Evolutionary conservation across 2,113 vertebrate species (phyloP), one percentile per base, ranked within the genome.

Genomic region (Laticauda laticaudata): DNA sequence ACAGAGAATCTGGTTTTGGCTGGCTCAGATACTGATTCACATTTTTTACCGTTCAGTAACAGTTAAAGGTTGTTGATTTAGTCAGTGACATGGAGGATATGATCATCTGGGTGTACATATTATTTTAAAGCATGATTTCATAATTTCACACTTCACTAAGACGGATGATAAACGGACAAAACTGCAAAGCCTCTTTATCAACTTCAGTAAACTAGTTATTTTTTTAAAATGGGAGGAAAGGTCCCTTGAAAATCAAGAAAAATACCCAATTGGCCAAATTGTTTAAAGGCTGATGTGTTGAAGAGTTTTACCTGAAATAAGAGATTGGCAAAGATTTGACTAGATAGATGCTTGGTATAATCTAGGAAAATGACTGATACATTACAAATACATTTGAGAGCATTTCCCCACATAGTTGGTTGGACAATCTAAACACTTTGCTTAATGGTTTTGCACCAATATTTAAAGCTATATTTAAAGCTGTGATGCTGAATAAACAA

Each of bases 371-470:
- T 12, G 15, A 21, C 20, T 81, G 48, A 55, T 48, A 3, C 15
- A 11, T 56, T 91, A 91, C 20, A 21, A 2, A n/a, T 39, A 45
- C 5, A 21, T n/a, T 23, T 3, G 45, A n/a, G 14, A 14, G 0
- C 18, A 59, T 43, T 48, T 91, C 2, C 24, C 12, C 43, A n/a
- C 56, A 51, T 87, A 24, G 56, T 43, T 23, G 54, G 1, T 86
- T 86, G 11, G 75, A 12, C 2, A 45, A 54, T 92, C 86, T 88
- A 53, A 92, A 53, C 53, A 69, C 29, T 21, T 61, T 5, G 81
- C 39, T 88, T 69, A 88, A 88, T 92, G 88, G 54, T 92, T 92
- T 86, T 69, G 45, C 21, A 88, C 48, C 87, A 92, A 69, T n/a
- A n/a, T n/a, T n/a, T n/a, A n/a, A 39, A 87, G 29, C 45, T 87